A percentile compares a stretch with the other conserved stretches of the same genome.
Conservation (phyloP, 2,888 invertebrate species). For the Drosophila flavopinicola region DNA sequence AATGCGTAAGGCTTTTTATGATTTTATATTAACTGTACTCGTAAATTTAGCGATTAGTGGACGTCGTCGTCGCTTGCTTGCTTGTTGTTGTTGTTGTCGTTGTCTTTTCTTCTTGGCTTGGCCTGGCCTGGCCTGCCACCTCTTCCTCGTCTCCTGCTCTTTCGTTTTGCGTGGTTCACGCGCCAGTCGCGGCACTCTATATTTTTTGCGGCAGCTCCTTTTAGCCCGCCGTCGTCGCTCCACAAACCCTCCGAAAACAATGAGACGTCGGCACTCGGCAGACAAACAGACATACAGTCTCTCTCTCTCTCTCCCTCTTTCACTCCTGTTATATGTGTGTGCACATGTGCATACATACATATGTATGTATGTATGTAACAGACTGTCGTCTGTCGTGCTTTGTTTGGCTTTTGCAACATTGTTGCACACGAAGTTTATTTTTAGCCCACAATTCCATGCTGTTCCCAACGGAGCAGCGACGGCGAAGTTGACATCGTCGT, state of each 20-base stretch:
- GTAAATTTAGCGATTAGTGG: slow-evolving; percentile 79
- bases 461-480: slow-evolving; percentile 41
- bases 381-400: slow-evolving; percentile 47
- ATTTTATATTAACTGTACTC: slow-evolving; percentile 79
- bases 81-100: slow-evolving; percentile 23
- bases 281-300: slow-evolving; percentile 28
- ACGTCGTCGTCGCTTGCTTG: slow-evolving; percentile 28
- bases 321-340: slow-evolving; percentile 8
- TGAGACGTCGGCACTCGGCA: slow-evolving; percentile 56
- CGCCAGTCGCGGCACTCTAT: slow-evolving; percentile 67
- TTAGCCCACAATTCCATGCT: slow-evolving; percentile 74
- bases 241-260: slow-evolving; percentile 65
- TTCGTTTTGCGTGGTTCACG: slow-evolving; percentile 69
- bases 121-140: slow-evolving; percentile 22
- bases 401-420: slow-evolving; percentile 75
- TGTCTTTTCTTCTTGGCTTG: slow-evolving; percentile 37
- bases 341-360: slow-evolving; percentile 1
- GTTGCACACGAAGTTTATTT: slow-evolving; percentile 74
- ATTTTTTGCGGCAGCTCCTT: slow-evolving; percentile 67
- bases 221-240: slow-evolving; percentile 49
- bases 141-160: slow-evolving; percentile 16
- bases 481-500: slow-evolving; percentile 45
- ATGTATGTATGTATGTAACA: slow-evolving; percentile 19
- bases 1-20: slow-evolving; percentile 63
- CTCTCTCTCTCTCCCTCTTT: slow-evolving; percentile 7